Evolutionary conservation across 1,140 invertebrate genomes (phyloP).

Genomic region (Drosophila tristis): DNA sequence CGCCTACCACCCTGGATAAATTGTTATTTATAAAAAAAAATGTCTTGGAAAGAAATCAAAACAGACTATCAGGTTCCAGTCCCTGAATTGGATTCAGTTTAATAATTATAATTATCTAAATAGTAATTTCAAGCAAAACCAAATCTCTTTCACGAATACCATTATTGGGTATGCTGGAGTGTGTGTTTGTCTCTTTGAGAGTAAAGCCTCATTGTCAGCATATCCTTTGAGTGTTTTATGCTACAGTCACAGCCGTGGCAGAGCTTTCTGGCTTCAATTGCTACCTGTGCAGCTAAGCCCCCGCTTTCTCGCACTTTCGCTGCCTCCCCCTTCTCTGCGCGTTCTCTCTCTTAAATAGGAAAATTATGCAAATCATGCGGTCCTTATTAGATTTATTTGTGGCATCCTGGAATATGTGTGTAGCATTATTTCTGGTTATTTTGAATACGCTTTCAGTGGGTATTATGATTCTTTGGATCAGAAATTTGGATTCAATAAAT

Average conservation of each 20-base stretch:
- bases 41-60: too few species aligned
- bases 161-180: background rate
- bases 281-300: conserved; percentile 50
- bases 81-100: too few species aligned
- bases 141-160: too few species aligned
- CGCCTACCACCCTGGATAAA: too few species aligned
- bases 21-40: too few species aligned
- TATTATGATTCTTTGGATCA: too few species aligned
- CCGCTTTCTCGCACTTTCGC: conserved; percentile 12
- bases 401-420: conserved; percentile 52
- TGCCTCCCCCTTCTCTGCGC: background rate
- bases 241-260: conserved; percentile 30
- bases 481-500: too few species aligned
- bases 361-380: conserved; percentile 82
- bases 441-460: too few species aligned
- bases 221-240: conserved; percentile 83
- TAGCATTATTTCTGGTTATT: background rate
- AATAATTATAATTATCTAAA: too few species aligned
- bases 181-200: conserved; percentile 42
- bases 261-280: conserved; percentile 68
- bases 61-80: too few species aligned
- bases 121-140: too few species aligned
- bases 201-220: conserved; percentile 81
- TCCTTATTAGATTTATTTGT: conserved; percentile 80
- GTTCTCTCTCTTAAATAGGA: conserved; percentile 64